Conservation (phyloP, 2,113 vertebrate species). For the Upupa epops region DNA sequence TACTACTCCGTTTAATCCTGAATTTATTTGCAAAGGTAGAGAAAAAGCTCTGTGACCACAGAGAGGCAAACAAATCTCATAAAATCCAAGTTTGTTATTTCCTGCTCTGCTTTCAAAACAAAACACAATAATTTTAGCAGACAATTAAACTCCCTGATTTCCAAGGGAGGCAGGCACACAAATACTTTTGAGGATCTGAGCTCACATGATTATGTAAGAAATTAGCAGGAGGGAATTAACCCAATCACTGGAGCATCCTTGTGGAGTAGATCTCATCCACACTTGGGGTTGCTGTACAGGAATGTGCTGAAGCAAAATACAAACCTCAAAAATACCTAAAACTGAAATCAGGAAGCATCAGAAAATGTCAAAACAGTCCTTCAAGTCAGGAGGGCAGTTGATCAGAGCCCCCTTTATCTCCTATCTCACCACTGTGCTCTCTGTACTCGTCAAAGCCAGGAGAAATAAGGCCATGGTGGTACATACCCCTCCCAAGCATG, state of each 20-base stretch:
- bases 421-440: background rate
- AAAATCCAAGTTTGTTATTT: slow-evolving; percentile 61
- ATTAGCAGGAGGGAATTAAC: slow-evolving; percentile 54
- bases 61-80: slow-evolving; percentile 44
- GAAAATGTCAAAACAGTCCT: background rate
- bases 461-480: background rate
- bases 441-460: background rate
- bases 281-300: accelerated
- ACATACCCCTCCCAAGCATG: background rate
- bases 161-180: slow-evolving; percentile 39
- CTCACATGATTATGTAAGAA: slow-evolving; percentile 51
- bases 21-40: background rate
- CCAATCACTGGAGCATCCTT: background rate
- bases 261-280: background rate
- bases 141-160: slow-evolving; percentile 61
- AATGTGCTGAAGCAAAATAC: background rate
- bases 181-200: slow-evolving; percentile 63
- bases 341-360: background rate
- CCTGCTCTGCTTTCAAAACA: slow-evolving; percentile 65
- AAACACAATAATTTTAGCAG: slow-evolving; percentile 59
- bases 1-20: background rate
- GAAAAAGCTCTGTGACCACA: slow-evolving; percentile 26
- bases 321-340: background rate
- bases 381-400: background rate
- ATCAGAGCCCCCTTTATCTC: background rate